These are phyloP conservation scores for human DNA, from an alignment of 2,113 vertebrate species.

Conservation along the genomic window DNA sequence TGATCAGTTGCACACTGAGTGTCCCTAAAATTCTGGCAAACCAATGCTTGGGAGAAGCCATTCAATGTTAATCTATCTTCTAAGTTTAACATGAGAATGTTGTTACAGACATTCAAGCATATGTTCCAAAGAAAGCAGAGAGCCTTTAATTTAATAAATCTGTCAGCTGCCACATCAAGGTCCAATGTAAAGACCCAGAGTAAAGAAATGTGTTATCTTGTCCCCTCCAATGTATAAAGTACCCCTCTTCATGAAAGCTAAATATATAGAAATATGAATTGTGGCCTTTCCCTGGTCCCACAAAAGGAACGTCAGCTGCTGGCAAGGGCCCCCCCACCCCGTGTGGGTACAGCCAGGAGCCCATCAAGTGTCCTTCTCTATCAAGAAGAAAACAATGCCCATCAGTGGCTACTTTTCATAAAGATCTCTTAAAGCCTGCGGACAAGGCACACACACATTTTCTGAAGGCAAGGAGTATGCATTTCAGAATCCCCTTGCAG, in stretches of 20 bases:
- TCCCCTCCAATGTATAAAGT: neutral
- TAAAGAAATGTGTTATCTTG: neutral
- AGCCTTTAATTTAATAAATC: neutral
- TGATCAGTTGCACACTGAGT: neutral
- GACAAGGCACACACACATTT: neutral
- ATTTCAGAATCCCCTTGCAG: neutral
- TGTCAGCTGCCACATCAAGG: neutral
- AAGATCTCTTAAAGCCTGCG: neutral
- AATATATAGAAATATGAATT: neutral
- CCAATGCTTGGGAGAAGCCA: neutral
- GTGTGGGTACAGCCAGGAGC: neutral
- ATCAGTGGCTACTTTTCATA: neutral
- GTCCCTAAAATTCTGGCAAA: neutral
- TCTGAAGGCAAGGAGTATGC: neutral
- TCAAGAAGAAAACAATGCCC: neutral
- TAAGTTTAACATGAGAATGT: neutral
- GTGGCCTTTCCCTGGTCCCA: neutral
- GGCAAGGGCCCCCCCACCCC: fast-evolving
- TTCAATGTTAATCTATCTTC: neutral
- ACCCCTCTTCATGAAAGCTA: neutral
- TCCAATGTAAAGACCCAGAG: neutral
- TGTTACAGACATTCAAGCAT: neutral
- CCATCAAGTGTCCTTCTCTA: neutral
- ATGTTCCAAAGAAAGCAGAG: neutral
- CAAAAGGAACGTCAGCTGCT: neutral